Percentiles rank a stretch among this genome's conserved stretches.
Evolutionary conservation across 2,797 vertebrate species (phyloP).

Genomic region (Tangara arthus): DNA sequence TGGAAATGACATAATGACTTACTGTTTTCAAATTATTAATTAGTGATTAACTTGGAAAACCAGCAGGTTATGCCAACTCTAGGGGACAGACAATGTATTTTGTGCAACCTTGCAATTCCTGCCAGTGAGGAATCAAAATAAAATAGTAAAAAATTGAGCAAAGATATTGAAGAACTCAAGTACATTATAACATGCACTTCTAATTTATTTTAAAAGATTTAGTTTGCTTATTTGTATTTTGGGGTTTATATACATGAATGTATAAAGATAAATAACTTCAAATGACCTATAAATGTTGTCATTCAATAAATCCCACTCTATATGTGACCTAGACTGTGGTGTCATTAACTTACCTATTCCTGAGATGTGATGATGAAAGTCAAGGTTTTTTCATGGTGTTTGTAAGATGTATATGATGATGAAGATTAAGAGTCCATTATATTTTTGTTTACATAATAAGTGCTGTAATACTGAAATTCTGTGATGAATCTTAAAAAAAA

Average conservation of each 20-base stretch:
- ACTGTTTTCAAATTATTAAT: slow-evolving; percentile 63
- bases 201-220: not conserved
- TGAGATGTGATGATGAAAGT: not conserved
- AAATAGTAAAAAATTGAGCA: not conserved
- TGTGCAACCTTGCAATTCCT: not conserved
- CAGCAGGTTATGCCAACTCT: slow-evolving; percentile 1
- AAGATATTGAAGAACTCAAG: not conserved
- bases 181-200: not conserved
- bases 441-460: not conserved
- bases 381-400: not conserved
- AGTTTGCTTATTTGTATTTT: not conserved
- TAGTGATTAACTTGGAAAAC: slow-evolving; percentile 45
- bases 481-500: not conserved
- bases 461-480: not conserved
- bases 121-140: not conserved
- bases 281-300: not conserved
- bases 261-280: not conserved
- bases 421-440: not conserved
- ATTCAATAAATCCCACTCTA: not conserved
- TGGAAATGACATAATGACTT: slow-evolving; percentile 60
- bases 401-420: not conserved
- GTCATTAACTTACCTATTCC: not conserved
- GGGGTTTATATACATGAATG: not conserved
- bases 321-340: not conserved
- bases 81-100: not conserved